These are phyloP conservation scores for Empidonax traillii DNA, from an alignment of 2,113 vertebrate species.

Conservation along the genomic window DNA sequence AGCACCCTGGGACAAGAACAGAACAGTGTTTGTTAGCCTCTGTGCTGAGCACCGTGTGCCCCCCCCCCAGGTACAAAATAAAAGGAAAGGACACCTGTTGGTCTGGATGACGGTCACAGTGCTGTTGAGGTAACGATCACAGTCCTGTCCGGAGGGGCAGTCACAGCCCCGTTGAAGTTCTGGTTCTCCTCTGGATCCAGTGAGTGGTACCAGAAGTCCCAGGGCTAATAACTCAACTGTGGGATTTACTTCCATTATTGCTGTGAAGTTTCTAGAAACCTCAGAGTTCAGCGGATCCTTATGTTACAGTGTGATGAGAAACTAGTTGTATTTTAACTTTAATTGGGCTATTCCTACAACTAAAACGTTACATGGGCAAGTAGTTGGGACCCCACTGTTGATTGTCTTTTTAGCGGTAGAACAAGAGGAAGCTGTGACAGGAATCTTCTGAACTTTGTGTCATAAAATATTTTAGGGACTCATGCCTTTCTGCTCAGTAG, in stretches of 20 bases:
- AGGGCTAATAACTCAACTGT: neutral
- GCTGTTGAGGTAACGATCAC: too few species aligned
- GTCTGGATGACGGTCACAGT: too few species aligned
- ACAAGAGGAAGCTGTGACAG: neutral
- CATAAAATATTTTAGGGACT: neutral
- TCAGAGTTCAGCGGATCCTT: neutral
- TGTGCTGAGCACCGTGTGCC: too few species aligned
- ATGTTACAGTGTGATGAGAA: neutral
- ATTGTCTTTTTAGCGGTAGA: neutral
- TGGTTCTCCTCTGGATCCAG: too few species aligned
- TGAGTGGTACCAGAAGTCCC: too few species aligned
- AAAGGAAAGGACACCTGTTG: too few species aligned
- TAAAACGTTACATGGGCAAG: neutral
- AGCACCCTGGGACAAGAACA: too few species aligned
- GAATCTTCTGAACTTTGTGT: neutral
- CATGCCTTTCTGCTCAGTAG: neutral
- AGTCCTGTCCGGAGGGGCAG: too few species aligned
- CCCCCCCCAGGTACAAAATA: too few species aligned
- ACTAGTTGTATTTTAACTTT: neutral
- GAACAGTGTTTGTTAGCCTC: too few species aligned
- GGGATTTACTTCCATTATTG: neutral
- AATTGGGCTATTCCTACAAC: neutral
- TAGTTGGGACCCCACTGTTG: neutral
- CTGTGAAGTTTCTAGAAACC: neutral
- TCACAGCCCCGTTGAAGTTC: too few species aligned